phyloP scores from a whole-genome alignment of 2,113 vertebrate species.

The Lutjanus erythropterus region DNA sequence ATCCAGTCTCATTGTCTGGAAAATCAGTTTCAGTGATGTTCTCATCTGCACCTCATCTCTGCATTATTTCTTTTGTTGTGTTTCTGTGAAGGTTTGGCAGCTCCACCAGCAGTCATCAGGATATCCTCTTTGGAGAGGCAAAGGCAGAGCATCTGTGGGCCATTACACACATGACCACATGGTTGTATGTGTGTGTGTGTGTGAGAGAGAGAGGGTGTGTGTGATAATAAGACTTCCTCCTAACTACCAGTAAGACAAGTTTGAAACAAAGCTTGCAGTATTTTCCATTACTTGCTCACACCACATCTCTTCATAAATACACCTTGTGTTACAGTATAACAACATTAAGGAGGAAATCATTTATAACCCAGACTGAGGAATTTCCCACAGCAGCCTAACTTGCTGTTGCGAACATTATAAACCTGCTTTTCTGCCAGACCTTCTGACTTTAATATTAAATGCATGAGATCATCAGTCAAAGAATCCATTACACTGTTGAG shows the following conservation, averaged over 20 bases:
- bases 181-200: slow-evolving; percentile 7
- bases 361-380: not conserved
- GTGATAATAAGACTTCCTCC: slow-evolving; percentile 15
- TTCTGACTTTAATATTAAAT: not conserved
- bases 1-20: not conserved
- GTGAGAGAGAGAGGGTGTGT: not conserved
- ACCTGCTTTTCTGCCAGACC: not conserved
- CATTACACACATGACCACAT: slow-evolving; percentile 22
- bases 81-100: slow-evolving; percentile 36
- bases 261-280: slow-evolving; percentile 15
- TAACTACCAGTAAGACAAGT: slow-evolving; percentile 15
- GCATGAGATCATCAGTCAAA: not conserved
- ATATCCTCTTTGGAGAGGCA: slow-evolving; percentile 42
- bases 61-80: slow-evolving; percentile 14
- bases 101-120: slow-evolving; percentile 27
- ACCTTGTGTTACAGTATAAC: slow-evolving; percentile 2
- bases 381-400: not conserved
- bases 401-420: not conserved
- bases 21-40: not conserved
- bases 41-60: slow-evolving; percentile 31
- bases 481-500: not conserved
- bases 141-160: slow-evolving; percentile 52
- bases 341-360: not conserved
- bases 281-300: not conserved
- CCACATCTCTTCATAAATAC: not conserved